Evolutionary conservation across 2,113 vertebrate genomes (phyloP), one percentile per base, ranked within the genome.

Genomic region (Halichoeres trimaculatus): DNA sequence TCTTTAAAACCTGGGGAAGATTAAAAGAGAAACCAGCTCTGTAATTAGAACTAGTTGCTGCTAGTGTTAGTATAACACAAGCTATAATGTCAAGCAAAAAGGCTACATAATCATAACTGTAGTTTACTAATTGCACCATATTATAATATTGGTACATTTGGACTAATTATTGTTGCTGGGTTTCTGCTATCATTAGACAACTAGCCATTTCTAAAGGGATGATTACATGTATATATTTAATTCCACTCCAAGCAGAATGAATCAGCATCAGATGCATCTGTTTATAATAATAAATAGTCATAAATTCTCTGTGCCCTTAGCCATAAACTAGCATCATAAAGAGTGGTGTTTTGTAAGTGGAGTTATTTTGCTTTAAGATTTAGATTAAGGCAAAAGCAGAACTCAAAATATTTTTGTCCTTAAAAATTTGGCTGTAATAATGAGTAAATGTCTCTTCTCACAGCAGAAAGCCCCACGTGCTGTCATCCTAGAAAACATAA

Each of bases 391-490:
- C 43, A 45, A 5, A 14, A 5, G 4, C 8, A 19, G 14, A 7
- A 45, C 17, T 45, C 17, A 14, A 41, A 45, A 16, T 43, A 5
- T 14, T 16, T 3, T 10, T 17, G 16, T 19, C 43, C 14, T 16
- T 14, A 13, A 43, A 16, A 14, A 14, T 47, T 54, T 22, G 54
- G 52, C 20, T 74, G 53, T 78, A 78, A 80, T 41, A 73, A 41
- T 30, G 35, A 62, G 56, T 2, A 34, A 71, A 84, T 66, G 52
- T 51, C 35, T 65, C 65, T 74, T 51, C 70, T 70, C 74, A 57
- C 45, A 74, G 65, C 30, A 45, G 30, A 19, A 65, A 51, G 40
- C 7, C 13, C 45, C 2, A 10, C 40, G 22, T 22, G n/a, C 34
- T 57, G 57, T 41, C 52, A 68, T 22, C 14, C 54, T 51, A 5